Evolutionary conservation across 2,113 vertebrate species (phyloP).

Genomic region (Crotophaga sulcirostris): DNA sequence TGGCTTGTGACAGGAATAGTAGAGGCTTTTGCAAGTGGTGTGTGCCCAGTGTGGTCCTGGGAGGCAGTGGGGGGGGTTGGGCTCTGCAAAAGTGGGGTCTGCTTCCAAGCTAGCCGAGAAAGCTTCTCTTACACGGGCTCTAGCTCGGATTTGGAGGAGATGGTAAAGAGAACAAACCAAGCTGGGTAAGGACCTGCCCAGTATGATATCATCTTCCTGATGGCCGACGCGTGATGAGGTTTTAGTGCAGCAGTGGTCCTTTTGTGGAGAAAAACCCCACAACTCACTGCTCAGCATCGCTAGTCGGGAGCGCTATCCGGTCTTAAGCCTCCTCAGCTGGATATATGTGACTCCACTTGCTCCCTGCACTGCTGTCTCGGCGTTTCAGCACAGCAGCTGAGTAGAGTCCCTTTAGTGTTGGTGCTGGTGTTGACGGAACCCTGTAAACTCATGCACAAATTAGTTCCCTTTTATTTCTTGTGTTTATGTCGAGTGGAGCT

Average conservation of each 20-base stretch:
- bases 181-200: neutral
- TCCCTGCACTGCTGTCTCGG: neutral
- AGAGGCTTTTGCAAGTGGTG: neutral
- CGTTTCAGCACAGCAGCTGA: neutral
- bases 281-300: neutral
- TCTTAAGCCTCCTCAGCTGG: neutral
- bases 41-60: neutral
- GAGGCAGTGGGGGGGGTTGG: neutral
- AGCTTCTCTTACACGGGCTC: neutral
- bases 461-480: slow-evolving; percentile 49
- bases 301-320: neutral
- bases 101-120: neutral
- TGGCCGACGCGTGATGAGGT: neutral
- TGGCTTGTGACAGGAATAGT: neutral
- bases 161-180: neutral
- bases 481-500: slow-evolving; percentile 38
- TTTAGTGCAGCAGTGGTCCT: neutral
- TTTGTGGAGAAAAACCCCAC: neutral
- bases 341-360: neutral
- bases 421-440: slow-evolving; percentile 22
- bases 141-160: neutral
- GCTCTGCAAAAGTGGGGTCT: neutral
- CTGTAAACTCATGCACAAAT: slow-evolving; percentile 51
- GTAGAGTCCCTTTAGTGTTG: neutral
- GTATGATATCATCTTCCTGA: neutral